Conservation (phyloP, 2,113 vertebrate species). For the Phyllostomus discolor region DNA sequence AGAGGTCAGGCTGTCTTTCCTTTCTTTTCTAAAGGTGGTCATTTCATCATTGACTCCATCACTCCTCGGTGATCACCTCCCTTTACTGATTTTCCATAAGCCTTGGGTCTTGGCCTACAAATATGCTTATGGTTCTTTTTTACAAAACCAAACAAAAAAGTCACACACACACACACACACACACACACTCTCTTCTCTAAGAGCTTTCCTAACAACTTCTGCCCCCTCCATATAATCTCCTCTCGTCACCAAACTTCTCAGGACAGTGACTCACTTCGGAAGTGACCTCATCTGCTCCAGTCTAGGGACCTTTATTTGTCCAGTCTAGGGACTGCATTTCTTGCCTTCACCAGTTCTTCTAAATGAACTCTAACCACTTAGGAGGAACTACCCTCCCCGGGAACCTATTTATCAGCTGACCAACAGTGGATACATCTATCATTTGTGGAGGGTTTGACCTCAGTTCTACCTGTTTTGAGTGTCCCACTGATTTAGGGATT, state of each 20-base stretch:
- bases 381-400: not conserved
- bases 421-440: not conserved
- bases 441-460: not conserved
- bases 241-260: conserved; percentile 8
- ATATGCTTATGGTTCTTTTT: not conserved
- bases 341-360: conserved; percentile 13
- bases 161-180: not conserved
- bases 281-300: not conserved
- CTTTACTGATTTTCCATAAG: not conserved
- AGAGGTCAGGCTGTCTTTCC: not conserved
- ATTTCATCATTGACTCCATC: not conserved
- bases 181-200: not conserved
- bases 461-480: not conserved
- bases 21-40: not conserved
- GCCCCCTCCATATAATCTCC: not conserved
- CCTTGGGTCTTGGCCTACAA: not conserved
- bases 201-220: conserved; percentile 15
- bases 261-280: conserved; percentile 42
- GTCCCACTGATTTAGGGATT: not conserved
- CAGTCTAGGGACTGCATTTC: not conserved
- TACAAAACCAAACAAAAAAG: not conserved
- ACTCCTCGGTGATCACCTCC: not conserved
- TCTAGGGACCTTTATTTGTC: not conserved
- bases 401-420: not conserved
- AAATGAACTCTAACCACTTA: not conserved